Conservation (phyloP, 1,140 invertebrate genomes). For the Nymphalis io region DNA sequence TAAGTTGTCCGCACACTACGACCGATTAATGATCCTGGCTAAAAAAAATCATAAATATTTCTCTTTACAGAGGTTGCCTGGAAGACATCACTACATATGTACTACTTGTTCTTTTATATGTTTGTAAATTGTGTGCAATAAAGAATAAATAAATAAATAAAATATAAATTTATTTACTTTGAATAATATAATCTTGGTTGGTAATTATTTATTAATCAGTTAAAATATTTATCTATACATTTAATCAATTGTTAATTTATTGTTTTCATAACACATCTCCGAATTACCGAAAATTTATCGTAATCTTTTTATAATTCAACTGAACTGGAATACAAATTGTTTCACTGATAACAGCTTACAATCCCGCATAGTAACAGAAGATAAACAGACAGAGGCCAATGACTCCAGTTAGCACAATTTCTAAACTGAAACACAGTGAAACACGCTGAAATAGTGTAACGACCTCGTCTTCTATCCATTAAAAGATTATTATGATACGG, state of each 20-base stretch:
- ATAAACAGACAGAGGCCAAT: conserved; percentile 36
- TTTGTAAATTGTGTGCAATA: too few relatives aligned
- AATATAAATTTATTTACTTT: too few relatives aligned
- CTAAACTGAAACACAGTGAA: conserved; percentile 26
- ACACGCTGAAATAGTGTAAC: conserved; percentile 26
- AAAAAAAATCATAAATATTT: too few relatives aligned
- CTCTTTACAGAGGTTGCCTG: too few relatives aligned
- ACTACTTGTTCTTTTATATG: too few relatives aligned
- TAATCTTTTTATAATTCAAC: neutral
- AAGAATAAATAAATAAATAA: too few relatives aligned
- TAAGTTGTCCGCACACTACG: too few relatives aligned
- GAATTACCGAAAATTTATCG: neutral
- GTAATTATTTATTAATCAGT: too few relatives aligned
- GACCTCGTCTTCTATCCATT: conserved; percentile 31
- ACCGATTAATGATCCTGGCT: too few relatives aligned
- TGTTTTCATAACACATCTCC: neutral
- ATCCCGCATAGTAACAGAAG: conserved; percentile 3
- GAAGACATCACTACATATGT: too few relatives aligned
- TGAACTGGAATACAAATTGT: neutral
- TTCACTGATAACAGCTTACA: neutral
- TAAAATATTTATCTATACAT: too few relatives aligned
- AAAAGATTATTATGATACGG: conserved; percentile 28
- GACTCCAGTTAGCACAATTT: conserved; percentile 51
- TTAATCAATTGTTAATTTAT: neutral
- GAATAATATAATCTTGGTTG: too few relatives aligned